A percentile compares a stretch with the other conserved stretches of the same genome.
These are phyloP conservation scores for Helarctos malayanus DNA, from an alignment of 2,797 vertebrate genomes.

Conservation along the genomic window DNA sequence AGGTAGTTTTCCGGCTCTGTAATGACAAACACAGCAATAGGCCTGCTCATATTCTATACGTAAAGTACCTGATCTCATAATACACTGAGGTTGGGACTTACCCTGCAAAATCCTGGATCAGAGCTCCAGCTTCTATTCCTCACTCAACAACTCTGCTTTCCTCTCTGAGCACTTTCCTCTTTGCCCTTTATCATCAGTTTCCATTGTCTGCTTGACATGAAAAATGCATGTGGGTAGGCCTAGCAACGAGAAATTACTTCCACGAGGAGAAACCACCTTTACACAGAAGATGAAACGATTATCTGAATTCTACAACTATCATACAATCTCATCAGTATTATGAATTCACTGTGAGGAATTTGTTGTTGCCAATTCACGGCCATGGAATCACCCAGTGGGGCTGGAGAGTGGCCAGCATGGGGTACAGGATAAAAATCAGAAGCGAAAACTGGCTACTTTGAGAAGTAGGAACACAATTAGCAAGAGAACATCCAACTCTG, in stretches of 20 bases:
- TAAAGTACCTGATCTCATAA: neutral
- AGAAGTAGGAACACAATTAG: neutral
- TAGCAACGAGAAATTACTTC: neutral
- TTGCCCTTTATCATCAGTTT: conserved; percentile 1
- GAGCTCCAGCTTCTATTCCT: neutral
- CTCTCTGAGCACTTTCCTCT: neutral
- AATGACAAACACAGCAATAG: neutral
- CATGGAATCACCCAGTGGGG: neutral
- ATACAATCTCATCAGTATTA: neutral
- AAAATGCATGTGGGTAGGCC: neutral
- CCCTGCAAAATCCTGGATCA: neutral
- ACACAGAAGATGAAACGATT: neutral
- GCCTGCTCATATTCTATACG: neutral
- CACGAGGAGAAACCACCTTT: neutral
- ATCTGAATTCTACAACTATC: conserved; percentile 26
- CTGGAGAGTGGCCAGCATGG: neutral
- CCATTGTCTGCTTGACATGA: neutral
- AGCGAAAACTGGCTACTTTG: neutral
- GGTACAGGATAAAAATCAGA: neutral
- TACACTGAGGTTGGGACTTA: neutral
- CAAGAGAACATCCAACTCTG: neutral
- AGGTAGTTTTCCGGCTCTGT: neutral
- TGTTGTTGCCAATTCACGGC: neutral
- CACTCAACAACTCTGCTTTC: neutral
- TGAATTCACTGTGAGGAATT: neutral